These are phyloP conservation scores for Enoplosus armatus DNA, from an alignment of 2,797 vertebrate genomes.

Conservation along the genomic window DNA sequence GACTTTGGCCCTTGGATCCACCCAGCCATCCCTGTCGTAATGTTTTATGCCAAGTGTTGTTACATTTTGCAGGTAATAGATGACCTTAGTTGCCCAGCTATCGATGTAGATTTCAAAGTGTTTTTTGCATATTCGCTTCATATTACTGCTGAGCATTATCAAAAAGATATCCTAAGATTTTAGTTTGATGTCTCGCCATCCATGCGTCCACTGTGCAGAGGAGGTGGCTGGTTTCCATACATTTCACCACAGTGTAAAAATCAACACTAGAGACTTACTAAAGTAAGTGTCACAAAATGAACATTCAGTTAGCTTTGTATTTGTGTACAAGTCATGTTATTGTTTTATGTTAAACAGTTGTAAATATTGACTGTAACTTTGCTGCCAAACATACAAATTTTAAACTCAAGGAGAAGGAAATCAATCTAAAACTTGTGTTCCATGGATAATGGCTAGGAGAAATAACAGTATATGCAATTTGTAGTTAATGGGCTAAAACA, in stretches of 20 bases:
- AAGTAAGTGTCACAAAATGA: not conserved
- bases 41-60: conserved; percentile 13
- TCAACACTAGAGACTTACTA: not conserved
- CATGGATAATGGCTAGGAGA: not conserved
- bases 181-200: not conserved
- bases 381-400: not conserved
- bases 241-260: not conserved
- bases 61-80: conserved; percentile 1
- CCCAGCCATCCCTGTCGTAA: not conserved
- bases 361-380: not conserved
- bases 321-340: not conserved
- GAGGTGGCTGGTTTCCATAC: not conserved
- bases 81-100: too few relatives aligned
- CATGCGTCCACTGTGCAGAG: not conserved
- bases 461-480: not conserved
- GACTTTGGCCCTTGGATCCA: conserved; percentile 56
- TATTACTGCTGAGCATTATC: not conserved
- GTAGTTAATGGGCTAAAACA: not conserved
- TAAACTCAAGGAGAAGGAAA: not conserved
- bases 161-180: not conserved
- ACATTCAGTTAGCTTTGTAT: not conserved
- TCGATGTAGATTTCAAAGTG: too few relatives aligned
- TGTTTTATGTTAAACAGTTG: not conserved
- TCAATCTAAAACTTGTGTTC: not conserved
- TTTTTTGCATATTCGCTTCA: too few relatives aligned